phyloP scores from a whole-genome alignment of 1,140 invertebrate genomes.

The Lethrus apterus region DNA sequence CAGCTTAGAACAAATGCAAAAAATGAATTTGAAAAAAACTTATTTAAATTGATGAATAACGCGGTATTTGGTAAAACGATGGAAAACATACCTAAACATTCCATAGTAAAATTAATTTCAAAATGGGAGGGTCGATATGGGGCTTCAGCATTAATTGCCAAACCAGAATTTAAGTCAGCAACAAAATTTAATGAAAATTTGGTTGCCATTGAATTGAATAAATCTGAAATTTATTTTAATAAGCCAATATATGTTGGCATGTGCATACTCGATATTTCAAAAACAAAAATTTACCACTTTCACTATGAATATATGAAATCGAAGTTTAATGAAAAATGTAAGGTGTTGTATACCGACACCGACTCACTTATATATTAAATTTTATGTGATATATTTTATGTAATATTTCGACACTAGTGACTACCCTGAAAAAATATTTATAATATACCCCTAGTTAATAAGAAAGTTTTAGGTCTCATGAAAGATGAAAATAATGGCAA shows the following conservation, averaged over 20 bases:
- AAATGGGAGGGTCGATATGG: constrained; percentile 19
- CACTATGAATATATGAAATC: constrained; percentile 29
- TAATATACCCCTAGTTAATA: constrained; percentile 36
- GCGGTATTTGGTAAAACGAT: constrained; percentile 25
- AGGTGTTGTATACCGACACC: constrained; percentile 39
- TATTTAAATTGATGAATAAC: constrained; percentile 45
- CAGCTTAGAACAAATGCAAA: constrained; percentile 27
- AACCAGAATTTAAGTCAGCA: constrained; percentile 34
- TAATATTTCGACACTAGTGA: constrained; percentile 33
- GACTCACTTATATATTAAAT: constrained; percentile 40
- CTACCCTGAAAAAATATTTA: constrained; percentile 26
- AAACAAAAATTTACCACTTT: constrained; percentile 31
- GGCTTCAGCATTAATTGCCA: constrained; percentile 23
- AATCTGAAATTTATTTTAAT: constrained; percentile 27
- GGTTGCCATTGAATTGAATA: constrained; percentile 29
- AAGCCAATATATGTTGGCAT: constrained; percentile 28
- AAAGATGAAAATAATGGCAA: constrained; percentile 35
- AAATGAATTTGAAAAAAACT: constrained; percentile 45
- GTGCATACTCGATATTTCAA: constrained; percentile 24
- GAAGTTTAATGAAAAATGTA: constrained; percentile 20
- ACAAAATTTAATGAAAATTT: constrained; percentile 34
- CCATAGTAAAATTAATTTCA: constrained; percentile 22
- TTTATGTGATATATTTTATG: constrained; percentile 29
- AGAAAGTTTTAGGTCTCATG: constrained; percentile 45
- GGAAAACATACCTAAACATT: constrained; percentile 19